These are phyloP conservation scores for Autographa gamma DNA, from an alignment of 2,888 invertebrate species.

Conservation along the genomic window DNA sequence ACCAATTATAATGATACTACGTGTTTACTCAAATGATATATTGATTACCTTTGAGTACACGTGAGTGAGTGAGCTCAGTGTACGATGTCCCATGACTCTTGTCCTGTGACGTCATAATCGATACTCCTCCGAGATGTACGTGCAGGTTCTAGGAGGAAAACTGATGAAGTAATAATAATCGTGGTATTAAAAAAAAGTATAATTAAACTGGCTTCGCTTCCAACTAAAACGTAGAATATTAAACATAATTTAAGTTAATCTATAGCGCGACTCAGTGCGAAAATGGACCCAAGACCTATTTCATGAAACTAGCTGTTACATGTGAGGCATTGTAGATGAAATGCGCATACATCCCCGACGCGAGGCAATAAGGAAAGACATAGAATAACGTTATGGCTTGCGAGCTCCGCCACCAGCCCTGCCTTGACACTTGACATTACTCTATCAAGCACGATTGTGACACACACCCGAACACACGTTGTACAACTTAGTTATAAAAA, in stretches of 20 bases:
- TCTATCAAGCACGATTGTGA: conserved; percentile 61
- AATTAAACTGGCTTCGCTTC: too few relatives aligned
- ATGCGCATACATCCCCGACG: conserved; percentile 8
- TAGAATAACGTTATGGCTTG: conserved; percentile 8
- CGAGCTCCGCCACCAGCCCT: conserved; percentile 54
- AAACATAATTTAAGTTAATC: too few relatives aligned
- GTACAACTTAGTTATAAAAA: conserved; percentile 40
- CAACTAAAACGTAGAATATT: too few relatives aligned
- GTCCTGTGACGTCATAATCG: conserved; percentile 3
- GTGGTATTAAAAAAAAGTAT: neutral
- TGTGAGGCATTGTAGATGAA: neutral
- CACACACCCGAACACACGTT: conserved; percentile 41
- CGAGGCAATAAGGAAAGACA: conserved; percentile 40
- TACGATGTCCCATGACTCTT: neutral
- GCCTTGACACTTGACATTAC: conserved; percentile 74
- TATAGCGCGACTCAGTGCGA: neutral
- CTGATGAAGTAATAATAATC: neutral
- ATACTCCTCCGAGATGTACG: neutral
- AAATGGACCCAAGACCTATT: neutral
- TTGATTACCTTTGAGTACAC: conserved; percentile 16
- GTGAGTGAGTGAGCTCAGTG: conserved; percentile 8
- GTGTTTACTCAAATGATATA: conserved; percentile 43
- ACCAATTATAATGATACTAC: conserved; percentile 38
- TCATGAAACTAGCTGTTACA: neutral
- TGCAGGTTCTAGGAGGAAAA: neutral